Conservation (phyloP, 2,888 invertebrate genomes). For the Drosophila conformis region DNA sequence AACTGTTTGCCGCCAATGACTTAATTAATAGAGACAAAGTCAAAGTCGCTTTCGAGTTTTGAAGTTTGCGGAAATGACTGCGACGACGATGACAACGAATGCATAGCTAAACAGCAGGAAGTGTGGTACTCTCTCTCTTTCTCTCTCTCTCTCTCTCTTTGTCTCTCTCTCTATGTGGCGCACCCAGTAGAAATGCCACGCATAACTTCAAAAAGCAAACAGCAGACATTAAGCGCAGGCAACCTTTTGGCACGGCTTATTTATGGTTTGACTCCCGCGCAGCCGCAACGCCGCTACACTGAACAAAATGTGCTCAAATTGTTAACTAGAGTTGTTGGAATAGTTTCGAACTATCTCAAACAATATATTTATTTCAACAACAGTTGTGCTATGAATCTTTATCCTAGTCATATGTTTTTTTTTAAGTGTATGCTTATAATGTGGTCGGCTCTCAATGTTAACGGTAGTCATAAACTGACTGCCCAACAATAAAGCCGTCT, state of each 20-base stretch:
- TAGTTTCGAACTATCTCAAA: not conserved
- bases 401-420: not conserved
- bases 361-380: too few relatives aligned
- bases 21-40: slow-evolving; percentile 80
- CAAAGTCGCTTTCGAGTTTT: slow-evolving; percentile 52
- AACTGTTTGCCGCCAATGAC: slow-evolving; percentile 65
- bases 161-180: slow-evolving; percentile 5
- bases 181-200: slow-evolving; percentile 52
- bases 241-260: slow-evolving; percentile 57
- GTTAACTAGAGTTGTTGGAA: not conserved
- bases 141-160: not conserved
- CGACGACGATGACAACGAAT: slow-evolving; percentile 22
- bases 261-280: slow-evolving; percentile 64
- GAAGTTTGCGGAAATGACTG: slow-evolving; percentile 66
- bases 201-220: slow-evolving; percentile 33
- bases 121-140: slow-evolving; percentile 4
- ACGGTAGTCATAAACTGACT: slow-evolving; percentile 75
- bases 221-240: slow-evolving; percentile 39
- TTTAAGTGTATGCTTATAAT: not conserved
- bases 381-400: not conserved
- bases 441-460: slow-evolving; percentile 41
- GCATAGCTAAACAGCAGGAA: slow-evolving; percentile 69
- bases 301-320: not conserved
- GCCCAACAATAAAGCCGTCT: slow-evolving; percentile 48
- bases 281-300: slow-evolving; percentile 3